These are phyloP conservation scores for Griposia aprilina DNA, from an alignment of 2,888 invertebrate genomes.

Conservation along the genomic window DNA sequence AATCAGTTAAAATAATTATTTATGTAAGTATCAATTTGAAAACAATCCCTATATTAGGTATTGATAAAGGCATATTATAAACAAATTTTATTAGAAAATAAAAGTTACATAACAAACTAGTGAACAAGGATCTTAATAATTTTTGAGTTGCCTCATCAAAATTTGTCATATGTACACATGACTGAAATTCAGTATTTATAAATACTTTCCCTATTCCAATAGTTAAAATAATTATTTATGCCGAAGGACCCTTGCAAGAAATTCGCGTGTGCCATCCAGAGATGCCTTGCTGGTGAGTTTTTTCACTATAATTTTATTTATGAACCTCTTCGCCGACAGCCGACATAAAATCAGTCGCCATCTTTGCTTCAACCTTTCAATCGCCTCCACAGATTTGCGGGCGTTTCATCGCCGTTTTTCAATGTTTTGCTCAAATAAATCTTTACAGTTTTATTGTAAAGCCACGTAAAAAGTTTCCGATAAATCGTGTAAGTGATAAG, in stretches of 20 bases:
- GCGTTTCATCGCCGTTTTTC: constrained; percentile 90
- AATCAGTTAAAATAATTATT: not conserved
- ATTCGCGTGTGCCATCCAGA: constrained; percentile 95
- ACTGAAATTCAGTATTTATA: constrained; percentile 80
- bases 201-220: constrained; percentile 74
- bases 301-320: constrained; percentile 81
- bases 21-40: not conserved
- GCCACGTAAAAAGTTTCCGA: constrained; percentile 81
- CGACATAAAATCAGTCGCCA: constrained; percentile 89
- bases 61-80: not conserved
- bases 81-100: not conserved
- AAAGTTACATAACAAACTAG: constrained; percentile 48
- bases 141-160: constrained; percentile 77
- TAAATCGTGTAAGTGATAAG: constrained; percentile 79
- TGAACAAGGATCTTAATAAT: constrained; percentile 47
- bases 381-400: constrained; percentile 87
- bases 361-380: constrained; percentile 90
- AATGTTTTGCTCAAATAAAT: constrained; percentile 88
- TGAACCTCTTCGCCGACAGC: constrained; percentile 83
- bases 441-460: constrained; percentile 82
- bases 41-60: not conserved
- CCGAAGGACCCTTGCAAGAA: constrained; percentile 94
- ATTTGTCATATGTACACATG: constrained; percentile 80
- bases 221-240: constrained; percentile 82
- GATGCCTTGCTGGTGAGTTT: constrained; percentile 93